Evolutionary conservation across 2,888 invertebrate species (phyloP).

Genomic region (Euzetes globulus): DNA sequence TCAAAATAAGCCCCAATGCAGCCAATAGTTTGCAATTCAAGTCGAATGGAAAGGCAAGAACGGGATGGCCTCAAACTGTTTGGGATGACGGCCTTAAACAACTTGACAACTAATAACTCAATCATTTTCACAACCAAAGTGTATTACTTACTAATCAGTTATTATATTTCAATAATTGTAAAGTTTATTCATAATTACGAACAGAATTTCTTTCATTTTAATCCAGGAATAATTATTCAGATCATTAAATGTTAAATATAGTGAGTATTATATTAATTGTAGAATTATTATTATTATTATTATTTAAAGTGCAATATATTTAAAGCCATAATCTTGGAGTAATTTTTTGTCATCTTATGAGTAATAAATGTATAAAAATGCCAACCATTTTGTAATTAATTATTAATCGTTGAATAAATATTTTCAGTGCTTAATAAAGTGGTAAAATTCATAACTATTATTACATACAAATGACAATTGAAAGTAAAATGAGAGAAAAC

Average conservation of each 20-base stretch:
- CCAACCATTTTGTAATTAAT: not conserved
- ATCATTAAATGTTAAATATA: too few species aligned
- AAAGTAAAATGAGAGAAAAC: not conserved
- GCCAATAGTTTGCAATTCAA: slow-evolving; percentile 10
- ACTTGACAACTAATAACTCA: slow-evolving; percentile 38
- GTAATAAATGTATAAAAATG: not conserved
- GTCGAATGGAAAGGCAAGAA: slow-evolving; percentile 53
- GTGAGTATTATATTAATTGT: not conserved
- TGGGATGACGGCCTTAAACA: slow-evolving; percentile 62
- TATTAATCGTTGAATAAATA: not conserved
- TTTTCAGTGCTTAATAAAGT: not conserved
- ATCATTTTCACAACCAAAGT: not conserved
- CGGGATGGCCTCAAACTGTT: slow-evolving; percentile 95
- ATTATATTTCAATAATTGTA: not conserved
- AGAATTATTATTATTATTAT: not conserved
- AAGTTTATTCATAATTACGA: not conserved
- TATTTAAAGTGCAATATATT: not conserved
- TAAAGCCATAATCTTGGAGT: not conserved
- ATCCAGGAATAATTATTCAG: too few species aligned
- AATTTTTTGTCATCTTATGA: not conserved
- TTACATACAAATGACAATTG: too few species aligned
- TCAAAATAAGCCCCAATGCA: slow-evolving; percentile 10
- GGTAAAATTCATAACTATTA: too few species aligned
- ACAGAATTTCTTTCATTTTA: not conserved
- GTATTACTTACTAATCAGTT: not conserved